Conservation (phyloP, 2,888 invertebrate species). For the Camptogramma bilineatum region DNA sequence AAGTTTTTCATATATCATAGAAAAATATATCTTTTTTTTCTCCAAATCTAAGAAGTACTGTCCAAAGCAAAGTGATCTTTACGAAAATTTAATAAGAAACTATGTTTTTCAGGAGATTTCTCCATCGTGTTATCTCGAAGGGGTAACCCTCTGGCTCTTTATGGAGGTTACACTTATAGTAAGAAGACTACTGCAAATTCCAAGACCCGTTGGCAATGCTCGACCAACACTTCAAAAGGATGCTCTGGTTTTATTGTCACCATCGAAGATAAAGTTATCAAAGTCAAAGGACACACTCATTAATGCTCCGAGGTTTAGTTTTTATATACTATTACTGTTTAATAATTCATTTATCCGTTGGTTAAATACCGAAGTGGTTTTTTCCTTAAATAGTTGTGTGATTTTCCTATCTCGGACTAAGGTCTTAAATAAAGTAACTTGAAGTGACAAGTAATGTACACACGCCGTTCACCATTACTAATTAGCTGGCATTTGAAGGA, state of each 20-base stretch:
- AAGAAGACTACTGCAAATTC: constrained; percentile 4
- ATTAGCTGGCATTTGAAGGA: too few species aligned
- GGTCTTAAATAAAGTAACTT: too few species aligned
- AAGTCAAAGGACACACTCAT: constrained; percentile 19
- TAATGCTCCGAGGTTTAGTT: neutral
- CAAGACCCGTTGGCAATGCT: constrained; percentile 47
- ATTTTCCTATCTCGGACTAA: too few species aligned
- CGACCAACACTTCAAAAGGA: constrained; percentile 41
- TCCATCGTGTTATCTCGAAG: constrained; percentile 36
- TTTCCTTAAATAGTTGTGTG: too few species aligned
- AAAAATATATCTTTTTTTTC: too few species aligned
- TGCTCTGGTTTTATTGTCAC: constrained; percentile 42
- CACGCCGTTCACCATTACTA: too few species aligned
- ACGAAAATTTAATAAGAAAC: neutral
- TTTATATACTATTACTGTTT: too few species aligned
- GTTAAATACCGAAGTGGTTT: too few species aligned
- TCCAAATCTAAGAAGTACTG: too few species aligned
- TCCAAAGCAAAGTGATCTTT: neutral
- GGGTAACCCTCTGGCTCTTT: constrained; percentile 15
- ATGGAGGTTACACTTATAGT: constrained; percentile 19
- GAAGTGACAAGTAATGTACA: too few species aligned
- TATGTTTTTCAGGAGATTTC: constrained; percentile 36
- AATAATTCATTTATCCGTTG: too few species aligned
- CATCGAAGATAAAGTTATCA: constrained; percentile 7
- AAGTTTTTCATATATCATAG: too few species aligned